Percentiles rank a stretch among this genome's conserved stretches.
phyloP scores from a whole-genome alignment of 92 coral and sea anemone species.

The Meandrina meandrites region DNA sequence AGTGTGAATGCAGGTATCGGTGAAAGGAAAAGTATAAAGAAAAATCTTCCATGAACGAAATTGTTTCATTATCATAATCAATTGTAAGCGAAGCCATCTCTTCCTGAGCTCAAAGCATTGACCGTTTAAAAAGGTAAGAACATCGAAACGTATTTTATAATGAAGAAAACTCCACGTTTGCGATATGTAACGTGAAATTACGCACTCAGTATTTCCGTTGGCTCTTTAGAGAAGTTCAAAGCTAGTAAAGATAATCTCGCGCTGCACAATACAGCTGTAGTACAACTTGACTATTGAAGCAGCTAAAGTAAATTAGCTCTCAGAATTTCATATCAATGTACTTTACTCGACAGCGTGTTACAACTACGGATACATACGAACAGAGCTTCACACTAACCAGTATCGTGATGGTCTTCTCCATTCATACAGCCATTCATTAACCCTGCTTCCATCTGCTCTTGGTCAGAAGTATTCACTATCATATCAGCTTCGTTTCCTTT shows the following conservation, averaged over 20 bases:
- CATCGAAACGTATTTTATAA: background rate
- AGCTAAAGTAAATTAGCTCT: background rate
- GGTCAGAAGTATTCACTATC: slow-evolving; percentile 37
- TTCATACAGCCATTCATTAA: too few relatives aligned
- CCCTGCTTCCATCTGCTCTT: slow-evolving; percentile 32
- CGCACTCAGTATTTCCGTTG: background rate
- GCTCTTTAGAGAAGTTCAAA: background rate
- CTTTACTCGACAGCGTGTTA: background rate
- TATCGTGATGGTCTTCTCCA: too few relatives aligned
- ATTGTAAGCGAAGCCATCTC: background rate
- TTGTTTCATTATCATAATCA: background rate
- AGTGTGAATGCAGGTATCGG: background rate
- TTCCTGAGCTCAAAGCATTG: background rate
- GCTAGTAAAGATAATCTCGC: background rate
- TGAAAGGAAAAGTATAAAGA: background rate
- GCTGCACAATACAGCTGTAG: background rate
- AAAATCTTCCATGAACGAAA: background rate
- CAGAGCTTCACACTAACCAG: too few relatives aligned
- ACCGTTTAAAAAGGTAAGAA: background rate
- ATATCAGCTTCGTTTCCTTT: slow-evolving; percentile 79
- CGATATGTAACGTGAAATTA: background rate
- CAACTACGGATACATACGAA: background rate
- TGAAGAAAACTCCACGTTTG: background rate
- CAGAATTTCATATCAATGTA: background rate
- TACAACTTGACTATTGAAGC: background rate